These are phyloP conservation scores for Acholoe squamosa DNA, from an alignment of 2,888 invertebrate species.

Conservation along the genomic window DNA sequence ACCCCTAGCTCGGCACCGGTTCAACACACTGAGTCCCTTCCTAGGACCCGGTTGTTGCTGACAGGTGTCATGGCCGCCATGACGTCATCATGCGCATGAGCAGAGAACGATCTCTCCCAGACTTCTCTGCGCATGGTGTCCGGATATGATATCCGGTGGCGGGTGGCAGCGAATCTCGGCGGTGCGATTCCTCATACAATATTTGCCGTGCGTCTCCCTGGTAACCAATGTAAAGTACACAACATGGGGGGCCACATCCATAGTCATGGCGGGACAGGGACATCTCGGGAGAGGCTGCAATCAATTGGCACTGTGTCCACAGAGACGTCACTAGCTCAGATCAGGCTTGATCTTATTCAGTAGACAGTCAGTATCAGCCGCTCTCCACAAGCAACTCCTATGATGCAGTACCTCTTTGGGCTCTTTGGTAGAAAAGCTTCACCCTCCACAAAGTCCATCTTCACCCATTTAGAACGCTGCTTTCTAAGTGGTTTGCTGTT, in stretches of 20 bases:
- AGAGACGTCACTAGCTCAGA: constrained; percentile 29
- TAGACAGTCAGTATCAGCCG: neutral
- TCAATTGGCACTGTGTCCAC: constrained; percentile 58
- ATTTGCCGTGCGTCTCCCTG: constrained; percentile 53
- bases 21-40: too few species aligned
- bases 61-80: constrained; percentile 21
- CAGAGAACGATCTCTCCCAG: neutral
- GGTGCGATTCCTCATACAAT: constrained; percentile 50
- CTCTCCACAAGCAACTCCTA: neutral
- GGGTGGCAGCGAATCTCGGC: neutral
- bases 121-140: constrained; percentile 2
- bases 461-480: neutral
- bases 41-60: neutral
- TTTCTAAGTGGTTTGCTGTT: neutral
- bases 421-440: neutral
- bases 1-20: too few species aligned
- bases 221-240: constrained; percentile 51
- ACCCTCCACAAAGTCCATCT: neutral
- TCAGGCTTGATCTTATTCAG: constrained; percentile 25
- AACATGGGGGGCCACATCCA: constrained; percentile 34
- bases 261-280: constrained; percentile 38
- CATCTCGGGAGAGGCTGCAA: constrained; percentile 25
- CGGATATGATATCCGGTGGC: constrained; percentile 38
- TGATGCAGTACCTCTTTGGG: neutral
- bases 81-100: neutral